Base-by-base conservation (phyloP, 2,888 invertebrate genomes). In the Dryomyza anilis region DNA sequence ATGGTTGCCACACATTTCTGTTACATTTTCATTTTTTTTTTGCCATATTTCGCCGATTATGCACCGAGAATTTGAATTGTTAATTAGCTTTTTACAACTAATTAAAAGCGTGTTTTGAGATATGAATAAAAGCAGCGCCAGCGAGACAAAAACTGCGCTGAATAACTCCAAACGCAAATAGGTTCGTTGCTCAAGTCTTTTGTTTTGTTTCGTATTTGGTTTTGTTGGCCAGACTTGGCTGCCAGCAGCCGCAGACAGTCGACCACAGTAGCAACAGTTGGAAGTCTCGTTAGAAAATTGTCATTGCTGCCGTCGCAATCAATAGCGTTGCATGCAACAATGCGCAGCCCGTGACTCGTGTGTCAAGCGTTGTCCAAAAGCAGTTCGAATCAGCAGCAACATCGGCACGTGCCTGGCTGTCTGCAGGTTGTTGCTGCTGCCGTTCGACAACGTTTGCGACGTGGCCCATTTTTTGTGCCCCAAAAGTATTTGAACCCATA, bases 111-210 rank as follows among this genome's bases (percentile, higher is more conserved):
- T 27, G 52, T 61, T 61, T 43, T 16, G n/a, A 43, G 48, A 27
- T 46, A 43, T 45, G 27, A 57, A 8, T 27, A n/a, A n/a, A 25
- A 33, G 19, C 23, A 33, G 19, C 33, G 21, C 48, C 21, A 14
- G 12, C 16, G 14, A 46, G 5, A 33, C 27, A 29, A 16, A 27
- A 23, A 30, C 29, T n/a, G 12, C n/a, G n/a, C n/a, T n/a, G n/a
- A n/a, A 7, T 16, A 19, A 25, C 16, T 5, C 3, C 25, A 25
- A 39, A 21, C n/a, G 3, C 19, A 66, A 61, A 61, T 64, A 58
- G 60, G 67, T 67, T 64, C 61, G 62, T 57, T 45, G 57, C 53
- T 58, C 62, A 62, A 64, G 48, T 64, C 67, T 64, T 67, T 67
- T 64, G 64, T 64, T 67, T 59, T 45, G 14, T 27, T n/a, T n/a